Base-by-base conservation (phyloP, 1,140 invertebrate genomes). In the Drosophila takahashii region DNA sequence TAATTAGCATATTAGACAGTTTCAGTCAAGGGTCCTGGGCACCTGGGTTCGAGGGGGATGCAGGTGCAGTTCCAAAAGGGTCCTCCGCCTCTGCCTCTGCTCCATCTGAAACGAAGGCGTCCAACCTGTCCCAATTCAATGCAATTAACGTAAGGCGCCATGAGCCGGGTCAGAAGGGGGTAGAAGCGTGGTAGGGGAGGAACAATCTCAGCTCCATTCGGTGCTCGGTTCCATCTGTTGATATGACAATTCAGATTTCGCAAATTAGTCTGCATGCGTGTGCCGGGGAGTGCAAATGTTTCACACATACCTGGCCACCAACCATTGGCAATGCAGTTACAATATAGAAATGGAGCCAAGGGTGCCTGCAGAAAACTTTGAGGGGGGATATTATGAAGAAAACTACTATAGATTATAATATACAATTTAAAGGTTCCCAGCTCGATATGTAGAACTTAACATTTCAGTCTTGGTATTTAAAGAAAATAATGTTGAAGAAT, bases 1-100 rank as follows among this genome's bases (percentile, higher is more conserved):
- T 87, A 87, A 87, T 87, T 87, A 87, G 83, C 83, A 87, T 87
- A 87, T 87, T 87, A 87, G 84, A 70, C 84, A 79, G 79, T 69
- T 62, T 61, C 62, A 77, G 73, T 77, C 73, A 69, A 70, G 74
- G 64, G 44, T 69, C 62, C 62, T 54, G 41, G 36, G 54, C 27
- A 70, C 51, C 51, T 27, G 48, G 34, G 51, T 27, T 36, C 29
- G 27, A 4, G 13, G 41, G 29, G 16, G 41, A 22, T n/a, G 16
- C 27, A 41, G 39, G 16, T 50, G 27, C 15, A 26, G 15, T 16
- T n/a, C 54, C 13, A 18, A 26, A 4, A 4, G 22, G 53, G 29
- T 4, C 10, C 37, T n/a, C n/a, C n/a, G 32, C 58, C 13, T 16
- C 32, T 27, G 22, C 7, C 10, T 32, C 8, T 15, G 45, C 13